phyloP scores from a whole-genome alignment of 1,140 invertebrate genomes.

The Platyscapa corneri region DNA sequence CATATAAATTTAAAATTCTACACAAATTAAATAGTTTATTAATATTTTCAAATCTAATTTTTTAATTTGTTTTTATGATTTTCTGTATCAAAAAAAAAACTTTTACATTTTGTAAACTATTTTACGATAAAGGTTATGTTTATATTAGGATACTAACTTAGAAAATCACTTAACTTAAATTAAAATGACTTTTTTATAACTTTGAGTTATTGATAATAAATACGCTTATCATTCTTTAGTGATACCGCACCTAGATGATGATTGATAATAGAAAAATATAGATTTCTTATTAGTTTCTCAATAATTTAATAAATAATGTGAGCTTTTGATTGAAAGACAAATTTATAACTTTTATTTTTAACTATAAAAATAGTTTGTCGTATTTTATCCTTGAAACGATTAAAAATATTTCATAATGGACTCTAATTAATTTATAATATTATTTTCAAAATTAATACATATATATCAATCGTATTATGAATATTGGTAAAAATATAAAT shows the following conservation, averaged over 20 bases:
- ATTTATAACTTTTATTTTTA: not conserved
- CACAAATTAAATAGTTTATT: no score
- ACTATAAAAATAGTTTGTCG: not conserved
- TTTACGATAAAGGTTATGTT: not conserved
- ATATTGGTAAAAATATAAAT: no score
- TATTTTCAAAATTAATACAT: not conserved
- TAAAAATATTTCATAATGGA: not conserved
- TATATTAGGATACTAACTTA: not conserved
- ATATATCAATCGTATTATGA: not conserved
- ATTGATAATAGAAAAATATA: not conserved
- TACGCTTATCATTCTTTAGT: not conserved
- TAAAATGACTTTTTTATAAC: not conserved
- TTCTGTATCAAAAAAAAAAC: no score
- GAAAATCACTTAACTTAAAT: no score
- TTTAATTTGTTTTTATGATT: no score
- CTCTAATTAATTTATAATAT: not conserved
- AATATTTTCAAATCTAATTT: no score
- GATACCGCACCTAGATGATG: not conserved
- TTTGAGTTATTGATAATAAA: not conserved
- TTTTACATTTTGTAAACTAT: not conserved
- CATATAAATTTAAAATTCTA: no score
- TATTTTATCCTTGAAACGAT: not conserved
- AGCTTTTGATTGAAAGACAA: not conserved
- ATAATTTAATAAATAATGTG: not conserved
- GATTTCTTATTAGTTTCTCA: not conserved